These are phyloP conservation scores for Odontophorus gujanensis DNA, from an alignment of 2,113 vertebrate genomes.

Conservation along the genomic window DNA sequence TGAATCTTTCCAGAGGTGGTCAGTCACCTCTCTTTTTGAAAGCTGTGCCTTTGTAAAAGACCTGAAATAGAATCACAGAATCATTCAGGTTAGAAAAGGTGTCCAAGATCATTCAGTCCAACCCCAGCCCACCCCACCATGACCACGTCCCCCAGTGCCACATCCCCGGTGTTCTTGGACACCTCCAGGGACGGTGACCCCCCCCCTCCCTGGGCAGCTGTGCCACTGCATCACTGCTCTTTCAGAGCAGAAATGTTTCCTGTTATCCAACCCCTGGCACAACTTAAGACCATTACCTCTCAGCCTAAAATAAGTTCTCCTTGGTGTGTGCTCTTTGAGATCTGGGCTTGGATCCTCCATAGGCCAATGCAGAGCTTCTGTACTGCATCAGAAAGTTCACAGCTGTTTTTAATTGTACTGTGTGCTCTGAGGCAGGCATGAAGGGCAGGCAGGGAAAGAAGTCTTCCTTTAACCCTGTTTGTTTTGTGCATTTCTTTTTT, in stretches of 20 bases:
- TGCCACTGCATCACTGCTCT: too few species aligned
- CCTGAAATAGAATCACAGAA: not conserved
- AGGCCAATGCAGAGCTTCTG: not conserved
- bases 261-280: too few species aligned
- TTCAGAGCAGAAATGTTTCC: too few species aligned
- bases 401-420: not conserved
- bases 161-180: too few species aligned
- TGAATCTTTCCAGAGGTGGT: not conserved
- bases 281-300: too few species aligned
- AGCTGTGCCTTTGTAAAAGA: not conserved
- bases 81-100: too few species aligned
- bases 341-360: accelerated
- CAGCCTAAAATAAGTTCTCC: too few species aligned
- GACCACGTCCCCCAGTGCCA: too few species aligned
- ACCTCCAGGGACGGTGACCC: too few species aligned
- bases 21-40: not conserved
- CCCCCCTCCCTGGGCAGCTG: too few species aligned
- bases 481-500: not conserved
- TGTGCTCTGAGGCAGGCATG: not conserved
- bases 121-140: too few species aligned
- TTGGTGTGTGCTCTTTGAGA: not conserved
- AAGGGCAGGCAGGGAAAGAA: not conserved
- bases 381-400: not conserved
- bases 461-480: not conserved
- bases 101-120: too few species aligned